phyloP scores from a whole-genome alignment of 2,888 invertebrate genomes.

The Auanema sp. region DNA sequence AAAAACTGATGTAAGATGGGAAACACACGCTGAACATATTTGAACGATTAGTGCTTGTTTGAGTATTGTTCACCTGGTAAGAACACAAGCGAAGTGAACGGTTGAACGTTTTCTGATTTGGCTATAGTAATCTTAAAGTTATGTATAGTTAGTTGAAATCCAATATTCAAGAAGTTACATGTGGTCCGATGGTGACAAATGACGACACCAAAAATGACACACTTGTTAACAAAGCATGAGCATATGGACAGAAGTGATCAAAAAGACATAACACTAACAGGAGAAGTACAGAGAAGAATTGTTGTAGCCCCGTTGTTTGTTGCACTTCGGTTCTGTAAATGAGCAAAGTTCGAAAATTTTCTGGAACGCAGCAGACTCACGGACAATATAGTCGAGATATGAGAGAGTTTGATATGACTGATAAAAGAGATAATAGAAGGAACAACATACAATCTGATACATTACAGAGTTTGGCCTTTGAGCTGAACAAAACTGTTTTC shows the following conservation, averaged over 20 bases:
- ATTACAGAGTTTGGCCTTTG: conserved; percentile 47
- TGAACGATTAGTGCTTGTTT: too few relatives aligned
- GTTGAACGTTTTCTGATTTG: conserved; percentile 37
- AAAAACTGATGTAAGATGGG: conserved; percentile 57
- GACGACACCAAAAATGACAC: conserved; percentile 79
- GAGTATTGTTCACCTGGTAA: conserved; percentile 47
- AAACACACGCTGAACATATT: conserved; percentile 51
- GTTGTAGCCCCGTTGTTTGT: conserved; percentile 49
- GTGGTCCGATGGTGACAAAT: conserved; percentile 61
- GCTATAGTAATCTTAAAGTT: conserved; percentile 38
- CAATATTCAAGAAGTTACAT: conserved; percentile 35
- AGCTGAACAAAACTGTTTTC: conserved; percentile 23
- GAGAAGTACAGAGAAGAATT: conserved; percentile 47
- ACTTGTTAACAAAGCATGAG: conserved; percentile 75
- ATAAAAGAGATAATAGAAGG: conserved; percentile 50
- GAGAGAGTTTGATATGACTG: conserved; percentile 52
- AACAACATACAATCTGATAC: conserved; percentile 56
- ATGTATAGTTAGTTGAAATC: not conserved
- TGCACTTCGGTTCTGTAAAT: conserved; percentile 50
- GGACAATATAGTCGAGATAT: conserved; percentile 52
- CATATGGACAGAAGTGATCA: conserved; percentile 40
- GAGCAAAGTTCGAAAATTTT: not conserved
- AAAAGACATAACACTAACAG: conserved; percentile 47
- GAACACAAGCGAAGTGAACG: conserved; percentile 56
- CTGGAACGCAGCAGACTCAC: conserved; percentile 29